Evolutionary conservation across 2,888 invertebrate genomes (phyloP), one percentile per base, ranked within the genome.

Genomic region (Nasonia oneida): DNA sequence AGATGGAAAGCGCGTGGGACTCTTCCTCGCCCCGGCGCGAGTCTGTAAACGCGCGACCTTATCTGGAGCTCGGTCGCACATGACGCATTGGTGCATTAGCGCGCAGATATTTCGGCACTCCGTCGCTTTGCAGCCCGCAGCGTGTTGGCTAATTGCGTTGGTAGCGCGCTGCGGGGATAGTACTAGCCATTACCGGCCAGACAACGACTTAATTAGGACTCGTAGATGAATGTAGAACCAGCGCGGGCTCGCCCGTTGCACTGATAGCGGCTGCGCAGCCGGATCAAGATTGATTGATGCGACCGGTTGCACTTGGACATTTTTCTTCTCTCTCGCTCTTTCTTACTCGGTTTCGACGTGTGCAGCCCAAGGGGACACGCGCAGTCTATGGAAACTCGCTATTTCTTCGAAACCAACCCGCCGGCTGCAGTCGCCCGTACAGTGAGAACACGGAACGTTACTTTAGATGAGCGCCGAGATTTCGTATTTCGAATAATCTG

Each of bases 61-160:
- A 89, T 90, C 89, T 89, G 81, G 84, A 71, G 81, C 87, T 89
- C 87, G 88, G 88, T 86, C 79, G 84, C 88, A 88, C 90, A 91
- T 92, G 92, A 92, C 91, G 89, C 91, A 92, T 92, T 91, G 91
- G 84, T 91, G 90, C 92, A 92, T 92, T 92, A 92, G 91, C 89
- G 88, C 76, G 88, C 89, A 61, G 47, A 67, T 42, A 42, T 78
- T 64, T 67, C 47, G 64, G 78, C 78, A n/a, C 64, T 77, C 39
- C 61, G n/a, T 18, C n/a, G 37, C n/a, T 12, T 33, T 3, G 8
- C 8, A 8, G 42, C 42, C 6, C 8, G 42, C 10, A 10, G 10
- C 29, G 29, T 29, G 29, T 29, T 29, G 29, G 42, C 37, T 37
- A 42, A 10, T 42, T 42, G 10, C 8, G 8, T 29, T 29, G 29